Base-by-base conservation (phyloP, 2,113 vertebrate genomes). In the Malaclemys terrapin region DNA sequence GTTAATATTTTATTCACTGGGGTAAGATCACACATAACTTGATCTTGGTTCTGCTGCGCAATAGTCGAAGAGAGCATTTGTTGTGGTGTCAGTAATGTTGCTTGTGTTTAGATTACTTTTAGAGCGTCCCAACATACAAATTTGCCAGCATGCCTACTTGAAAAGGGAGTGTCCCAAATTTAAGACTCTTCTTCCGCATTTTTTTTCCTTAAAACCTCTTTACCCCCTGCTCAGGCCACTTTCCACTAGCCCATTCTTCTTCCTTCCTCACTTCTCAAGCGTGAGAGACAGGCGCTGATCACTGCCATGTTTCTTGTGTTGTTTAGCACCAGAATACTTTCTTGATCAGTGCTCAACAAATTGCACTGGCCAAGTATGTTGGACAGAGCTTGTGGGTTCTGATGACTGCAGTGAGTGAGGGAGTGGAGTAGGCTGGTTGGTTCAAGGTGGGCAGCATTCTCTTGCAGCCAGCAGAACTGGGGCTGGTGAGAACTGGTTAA, bases 101-200 rank as follows among this genome's bases (percentile, higher is more conserved):
- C 20, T 89, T 91, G 49, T 88, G 29, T 85, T 95, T 91, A 87
- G 88, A 90, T 93, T 76, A 24, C 35, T 86, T 19, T 75, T 62
- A 53, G 79, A 93, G 79, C 19, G 38, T 5, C 13, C 27, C 16
- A 82, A 38, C 13, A 87, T 90, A 84, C 52, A 80, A 57, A 88
- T 49, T 38, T 89, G 69, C 76, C 49, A 69, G 53, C 19, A 45
- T 72, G 82, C 9, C 54, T 56, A 29, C 75, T 50, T 82, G 45
- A 81, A 27, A 50, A 80, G 89, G 13, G 50, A 85, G 29, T 0
- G 1, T 50, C 82, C 4, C 45, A 50, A 14, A 56, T 5, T 42
- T 87, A 27, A 45, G 69, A 72, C 10, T 38, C 65, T 25, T 88
- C 42, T 69, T 69, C 35, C 16, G n/a, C 35, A 69, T 31, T 14